Evolutionary conservation across 2,888 invertebrate species (phyloP).

Genomic region (Mantis religiosa): DNA sequence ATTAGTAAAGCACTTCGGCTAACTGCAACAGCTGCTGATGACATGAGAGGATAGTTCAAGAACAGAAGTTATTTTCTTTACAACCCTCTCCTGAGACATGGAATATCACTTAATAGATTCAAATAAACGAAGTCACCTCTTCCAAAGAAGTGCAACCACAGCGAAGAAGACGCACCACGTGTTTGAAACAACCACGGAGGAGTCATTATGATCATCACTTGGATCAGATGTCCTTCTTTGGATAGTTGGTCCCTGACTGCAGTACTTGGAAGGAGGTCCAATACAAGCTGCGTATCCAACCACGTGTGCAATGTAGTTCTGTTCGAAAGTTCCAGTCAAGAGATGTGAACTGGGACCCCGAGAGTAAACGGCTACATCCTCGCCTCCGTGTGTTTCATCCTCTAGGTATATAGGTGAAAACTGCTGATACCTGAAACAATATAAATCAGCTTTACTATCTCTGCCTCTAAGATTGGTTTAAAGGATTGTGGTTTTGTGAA

Average conservation of each 20-base stretch:
- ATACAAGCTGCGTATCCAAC: conserved; percentile 42
- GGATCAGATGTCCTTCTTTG: background rate
- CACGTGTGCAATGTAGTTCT: conserved; percentile 48
- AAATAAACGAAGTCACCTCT: background rate
- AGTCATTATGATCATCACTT: background rate
- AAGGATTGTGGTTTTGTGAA: too few relatives aligned
- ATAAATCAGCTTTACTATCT: too few relatives aligned
- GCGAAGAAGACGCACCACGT: background rate
- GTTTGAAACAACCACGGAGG: background rate
- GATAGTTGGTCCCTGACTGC: background rate
- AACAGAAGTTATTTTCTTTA: too few relatives aligned
- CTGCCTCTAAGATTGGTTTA: too few relatives aligned
- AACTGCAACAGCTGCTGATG: too few relatives aligned
- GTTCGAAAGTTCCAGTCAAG: conserved; percentile 47
- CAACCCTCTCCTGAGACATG: too few relatives aligned
- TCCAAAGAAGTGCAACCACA: background rate
- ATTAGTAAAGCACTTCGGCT: too few relatives aligned
- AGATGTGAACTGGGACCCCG: conserved; percentile 45
- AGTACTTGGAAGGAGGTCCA: conserved; percentile 34
- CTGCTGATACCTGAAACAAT: conserved; percentile 6
- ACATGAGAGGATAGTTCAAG: too few relatives aligned
- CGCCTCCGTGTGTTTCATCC: conserved; percentile 22
- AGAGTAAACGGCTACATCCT: conserved; percentile 24
- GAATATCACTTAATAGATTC: background rate
- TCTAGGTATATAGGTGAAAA: background rate